Base-by-base conservation (phyloP, 2,113 vertebrate genomes). In the Oceanodroma tethys region DNA sequence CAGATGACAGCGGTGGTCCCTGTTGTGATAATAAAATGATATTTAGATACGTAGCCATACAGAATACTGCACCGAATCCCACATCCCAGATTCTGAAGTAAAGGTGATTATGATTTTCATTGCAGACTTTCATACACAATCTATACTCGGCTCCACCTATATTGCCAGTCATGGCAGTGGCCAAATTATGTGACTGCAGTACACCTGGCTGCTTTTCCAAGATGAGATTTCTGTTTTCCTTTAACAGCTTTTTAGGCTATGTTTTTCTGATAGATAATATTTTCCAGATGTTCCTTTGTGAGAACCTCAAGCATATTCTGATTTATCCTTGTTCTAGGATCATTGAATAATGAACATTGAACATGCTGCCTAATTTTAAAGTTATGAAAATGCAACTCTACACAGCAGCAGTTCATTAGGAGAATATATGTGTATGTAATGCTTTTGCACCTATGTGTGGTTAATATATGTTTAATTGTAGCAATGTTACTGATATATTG, bases 1-100 rank as follows among this genome's bases (percentile, higher is more conserved):
- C 7, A 23, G 9, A 34, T 15, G 32, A 5, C 1, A 4, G 7
- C 21, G 3, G 15, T 43, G 8, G 14, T 13, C 11, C 16, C 3
- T 3, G 0, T 14, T 50, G 16, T 56, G 26, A 32, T 30, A 32
- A 30, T 27, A 26, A 89, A 59, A 42, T 47, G 6, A 47, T 52
- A 26, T 21, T 45, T 50, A 25, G 13, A 32, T 19, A 25, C 0
- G 7, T 6, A 65, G 14, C 11, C 16, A 22, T n/a, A 30, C 7
- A 55, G 30, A 63, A 36, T 45, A 71, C 36, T 65, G 13, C 18
- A 93, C 23, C 2, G 0, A 75, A 70, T 30, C 23, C 26, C 19
- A 34, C 23, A 55, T 30, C 3, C 8, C 20, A 38, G 10, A 34
- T 45, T 47, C n/a, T 72, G n/a, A 93, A 62, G 7, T 14, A 82